A percentile compares a stretch with the other conserved stretches of the same genome.
phyloP scores from a whole-genome alignment of 1,140 invertebrate species.

The Trichomalopsis sarcophagae region DNA sequence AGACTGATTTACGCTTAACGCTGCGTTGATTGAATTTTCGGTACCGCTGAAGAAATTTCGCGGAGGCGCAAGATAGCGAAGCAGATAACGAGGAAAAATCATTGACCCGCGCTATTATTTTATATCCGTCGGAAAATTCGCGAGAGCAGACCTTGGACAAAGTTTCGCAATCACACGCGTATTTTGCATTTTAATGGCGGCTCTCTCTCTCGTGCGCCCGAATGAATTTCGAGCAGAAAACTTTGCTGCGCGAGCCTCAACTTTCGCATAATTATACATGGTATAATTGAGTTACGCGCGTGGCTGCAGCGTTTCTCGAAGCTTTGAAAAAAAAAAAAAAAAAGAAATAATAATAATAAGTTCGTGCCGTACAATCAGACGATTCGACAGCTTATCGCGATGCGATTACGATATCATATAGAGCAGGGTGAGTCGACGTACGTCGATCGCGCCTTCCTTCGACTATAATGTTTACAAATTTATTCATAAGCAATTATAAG shows the following conservation, averaged over 20 bases:
- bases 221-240: neutral
- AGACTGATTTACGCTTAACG: too few relatives aligned
- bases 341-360: too few relatives aligned
- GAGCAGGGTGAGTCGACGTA: neutral
- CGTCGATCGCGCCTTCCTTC: neutral
- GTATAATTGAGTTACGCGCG: too few relatives aligned
- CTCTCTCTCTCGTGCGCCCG: neutral
- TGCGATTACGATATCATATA: neutral
- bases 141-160: neutral
- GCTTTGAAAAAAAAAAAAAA: too few relatives aligned
- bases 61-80: too few relatives aligned
- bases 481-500: conserved; percentile 27
- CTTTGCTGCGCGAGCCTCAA: neutral
- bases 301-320: too few relatives aligned
- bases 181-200: neutral
- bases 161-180: neutral
- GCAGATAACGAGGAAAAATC: neutral
- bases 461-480: conserved; percentile 18
- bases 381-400: neutral
- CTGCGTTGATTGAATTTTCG: too few relatives aligned
- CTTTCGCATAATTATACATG: neutral
- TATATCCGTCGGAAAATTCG: neutral
- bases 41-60: too few relatives aligned
- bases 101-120: neutral
- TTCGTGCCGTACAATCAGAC: too few relatives aligned